Conservation (phyloP, 2,888 invertebrate genomes). For the Athripsodes cinereus region DNA sequence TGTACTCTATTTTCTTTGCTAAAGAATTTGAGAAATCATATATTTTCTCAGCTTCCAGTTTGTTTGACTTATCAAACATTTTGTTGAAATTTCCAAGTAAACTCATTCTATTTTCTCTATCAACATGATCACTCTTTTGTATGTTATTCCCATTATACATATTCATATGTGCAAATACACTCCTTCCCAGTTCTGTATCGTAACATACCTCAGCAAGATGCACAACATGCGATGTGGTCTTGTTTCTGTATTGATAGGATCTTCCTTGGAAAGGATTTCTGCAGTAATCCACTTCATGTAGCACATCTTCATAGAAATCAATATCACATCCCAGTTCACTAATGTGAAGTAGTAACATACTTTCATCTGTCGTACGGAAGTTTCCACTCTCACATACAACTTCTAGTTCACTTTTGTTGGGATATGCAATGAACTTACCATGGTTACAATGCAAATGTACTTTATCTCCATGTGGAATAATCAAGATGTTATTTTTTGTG, state of each 20-base stretch:
- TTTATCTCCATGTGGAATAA: constrained; percentile 34
- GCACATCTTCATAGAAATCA: constrained; percentile 42
- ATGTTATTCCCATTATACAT: constrained; percentile 32
- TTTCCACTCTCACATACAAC: constrained; percentile 38
- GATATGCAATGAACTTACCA: constrained; percentile 38
- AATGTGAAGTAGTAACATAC: constrained; percentile 32
- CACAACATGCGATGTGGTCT: constrained; percentile 28
- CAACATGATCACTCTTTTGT: constrained; percentile 35
- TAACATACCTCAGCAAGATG: constrained; percentile 42
- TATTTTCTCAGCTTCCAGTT: constrained; percentile 39
- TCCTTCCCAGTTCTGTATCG: constrained; percentile 38
- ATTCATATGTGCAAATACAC: constrained; percentile 31
- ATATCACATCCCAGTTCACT: constrained; percentile 46
- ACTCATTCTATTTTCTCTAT: constrained; percentile 34
- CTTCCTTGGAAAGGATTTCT: constrained; percentile 40
- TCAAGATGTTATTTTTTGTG: constrained; percentile 32
- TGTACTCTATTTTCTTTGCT: constrained; percentile 37
- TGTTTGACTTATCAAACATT: constrained; percentile 42
- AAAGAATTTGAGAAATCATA: constrained; percentile 39
- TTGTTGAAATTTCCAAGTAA: constrained; percentile 46
- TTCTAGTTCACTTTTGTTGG: constrained; percentile 32
- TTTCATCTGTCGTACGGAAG: constrained; percentile 35
- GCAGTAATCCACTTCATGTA: constrained; percentile 42
- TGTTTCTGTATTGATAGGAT: constrained; percentile 36
- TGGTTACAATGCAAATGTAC: constrained; percentile 38